phyloP scores from a whole-genome alignment of 2,797 vertebrate genomes.

The Phoebastria nigripes region DNA sequence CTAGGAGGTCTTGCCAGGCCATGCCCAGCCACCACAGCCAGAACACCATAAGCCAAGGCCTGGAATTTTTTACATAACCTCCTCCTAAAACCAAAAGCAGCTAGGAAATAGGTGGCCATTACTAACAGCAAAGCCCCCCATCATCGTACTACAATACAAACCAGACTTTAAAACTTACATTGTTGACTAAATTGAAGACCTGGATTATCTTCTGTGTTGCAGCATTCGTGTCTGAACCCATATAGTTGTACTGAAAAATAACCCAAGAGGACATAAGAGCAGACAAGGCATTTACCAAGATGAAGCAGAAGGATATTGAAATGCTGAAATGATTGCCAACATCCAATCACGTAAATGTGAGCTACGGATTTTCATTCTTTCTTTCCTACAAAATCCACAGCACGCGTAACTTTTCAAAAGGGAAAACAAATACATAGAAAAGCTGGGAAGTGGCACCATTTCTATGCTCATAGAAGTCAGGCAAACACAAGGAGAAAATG shows the following conservation, averaged over 20 bases:
- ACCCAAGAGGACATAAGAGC: not conserved
- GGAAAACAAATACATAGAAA: fast-evolving
- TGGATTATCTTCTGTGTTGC: slow-evolving; percentile 56
- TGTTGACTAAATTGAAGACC: slow-evolving; percentile 66
- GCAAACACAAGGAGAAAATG: not conserved
- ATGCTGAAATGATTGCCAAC: not conserved
- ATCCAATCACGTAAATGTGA: fast-evolving
- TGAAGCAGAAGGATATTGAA: fast-evolving
- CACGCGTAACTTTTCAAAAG: fast-evolving
- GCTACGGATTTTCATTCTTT: not conserved
- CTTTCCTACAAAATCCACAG: not conserved
- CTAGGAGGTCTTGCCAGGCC: not conserved
- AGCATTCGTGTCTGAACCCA: slow-evolving; percentile 56
- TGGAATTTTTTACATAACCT: not conserved
- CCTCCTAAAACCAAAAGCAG: not conserved
- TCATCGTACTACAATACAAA: not conserved
- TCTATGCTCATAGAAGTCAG: not conserved
- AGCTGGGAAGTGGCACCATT: not conserved
- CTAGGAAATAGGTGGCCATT: not conserved
- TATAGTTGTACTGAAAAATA: slow-evolving; percentile 65
- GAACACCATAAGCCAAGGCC: not conserved
- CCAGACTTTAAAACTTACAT: slow-evolving; percentile 48
- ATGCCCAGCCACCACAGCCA: not conserved
- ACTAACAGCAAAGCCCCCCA: not conserved
- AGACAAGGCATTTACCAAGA: not conserved